Base-by-base conservation (phyloP, 2,888 invertebrate genomes). In the Nomada ferruginata region DNA sequence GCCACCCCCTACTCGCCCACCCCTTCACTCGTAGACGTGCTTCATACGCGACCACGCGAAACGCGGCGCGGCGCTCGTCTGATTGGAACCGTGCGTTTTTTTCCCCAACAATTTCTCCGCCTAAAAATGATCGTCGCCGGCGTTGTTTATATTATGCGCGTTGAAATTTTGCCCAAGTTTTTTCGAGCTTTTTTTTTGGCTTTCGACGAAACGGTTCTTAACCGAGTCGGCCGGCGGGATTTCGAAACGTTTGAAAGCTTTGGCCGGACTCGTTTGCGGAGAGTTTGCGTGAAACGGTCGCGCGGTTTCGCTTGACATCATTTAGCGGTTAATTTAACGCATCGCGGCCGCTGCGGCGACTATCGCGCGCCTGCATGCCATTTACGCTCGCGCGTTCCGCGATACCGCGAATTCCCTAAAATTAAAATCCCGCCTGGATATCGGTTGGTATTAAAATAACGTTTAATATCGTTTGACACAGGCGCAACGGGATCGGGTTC, bases 21-120 rank as follows among this genome's bases (percentile, higher is more conserved):
- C 15, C 52, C 53, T 29, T 18, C 65, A 44, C 60, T 65, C 52
- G 65, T 20, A 76, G 82, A 83, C 82, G 81, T 76, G 79, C 81
- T 68, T 81, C 71, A 75, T 78, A 74, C 60, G 78, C 74, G 73
- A 68, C 66, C 84, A 76, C 73, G 78, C 68, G 85, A 83, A 70
- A 77, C 84, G 83, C 36, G 36, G 5, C 36, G 36, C 36, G 47
- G 81, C 76, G 76, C 63, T 79, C 65, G 83, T 65, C 74, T 82
- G 84, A 89, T 89, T 85, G 85, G 84, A 89, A 85, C 70, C 82
- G 78, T 66, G 80, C 36, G 52, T 23, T 53, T 80, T 57, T 68
- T 55, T 1, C 13, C 20, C 4, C 20, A 57, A 13, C 15, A 4
- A 20, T 53, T 53, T n/a, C 13, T 26, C 57, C 13, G 47, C 15